A percentile compares a stretch with the other conserved stretches of the same genome.
Conservation (phyloP, 2,888 invertebrate genomes). For the Neoascia interrupta region DNA sequence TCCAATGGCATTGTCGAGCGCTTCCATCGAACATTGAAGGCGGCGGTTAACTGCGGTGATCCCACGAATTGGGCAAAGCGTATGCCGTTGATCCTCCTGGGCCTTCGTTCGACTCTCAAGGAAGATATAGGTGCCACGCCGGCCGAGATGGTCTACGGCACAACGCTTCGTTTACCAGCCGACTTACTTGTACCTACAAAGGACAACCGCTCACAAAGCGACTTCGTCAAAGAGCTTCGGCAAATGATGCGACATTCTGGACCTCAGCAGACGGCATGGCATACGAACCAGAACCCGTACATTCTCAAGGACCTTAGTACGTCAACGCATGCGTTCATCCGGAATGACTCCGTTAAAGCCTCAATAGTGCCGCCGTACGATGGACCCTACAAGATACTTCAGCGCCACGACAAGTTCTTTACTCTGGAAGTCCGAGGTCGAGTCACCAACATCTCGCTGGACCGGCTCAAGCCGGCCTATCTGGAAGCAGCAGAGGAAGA, state of each 20-base stretch:
- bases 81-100: constrained; percentile 3
- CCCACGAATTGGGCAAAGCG: not conserved
- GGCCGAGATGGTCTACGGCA: not conserved
- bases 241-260: not conserved
- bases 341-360: no score
- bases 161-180: not conserved
- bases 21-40: constrained; percentile 5
- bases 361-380: not conserved
- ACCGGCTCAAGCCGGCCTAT: constrained; percentile 2
- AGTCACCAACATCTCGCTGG: not conserved
- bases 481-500: not conserved
- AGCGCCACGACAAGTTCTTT: constrained; percentile 8
- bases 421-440: not conserved
- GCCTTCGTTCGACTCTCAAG: not conserved
- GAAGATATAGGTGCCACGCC: not conserved
- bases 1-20: constrained; percentile 22
- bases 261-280: constrained; percentile 5
- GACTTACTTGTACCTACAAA: not conserved
- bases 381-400: not conserved
- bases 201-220: not conserved
- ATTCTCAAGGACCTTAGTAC: not conserved
- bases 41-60: no score
- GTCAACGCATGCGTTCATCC: constrained; percentile 3
- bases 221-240: not conserved
- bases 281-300: no score